Conservation (phyloP, 2,888 invertebrate genomes). For the Xanthorhoe designata region DNA sequence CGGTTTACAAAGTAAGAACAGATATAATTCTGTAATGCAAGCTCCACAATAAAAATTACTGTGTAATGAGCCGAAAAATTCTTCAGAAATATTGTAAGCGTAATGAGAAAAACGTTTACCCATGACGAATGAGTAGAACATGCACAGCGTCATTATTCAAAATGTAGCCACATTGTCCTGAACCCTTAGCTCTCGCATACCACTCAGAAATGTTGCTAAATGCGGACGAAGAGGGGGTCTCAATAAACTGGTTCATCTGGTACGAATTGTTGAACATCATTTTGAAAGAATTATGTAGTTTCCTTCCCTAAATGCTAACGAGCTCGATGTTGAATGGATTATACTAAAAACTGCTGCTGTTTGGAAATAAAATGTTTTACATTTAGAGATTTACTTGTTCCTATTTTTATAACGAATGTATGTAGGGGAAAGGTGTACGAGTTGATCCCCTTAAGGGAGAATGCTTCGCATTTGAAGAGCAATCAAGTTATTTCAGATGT, state of each 20-base stretch:
- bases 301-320: constrained; percentile 51
- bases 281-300: constrained; percentile 68
- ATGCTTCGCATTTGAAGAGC: too few relatives aligned
- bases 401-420: too few relatives aligned
- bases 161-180: constrained; percentile 59
- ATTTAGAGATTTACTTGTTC: background rate
- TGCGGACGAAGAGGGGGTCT: constrained; percentile 47
- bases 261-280: constrained; percentile 68
- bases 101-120: constrained; percentile 76
- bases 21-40: background rate
- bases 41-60: background rate
- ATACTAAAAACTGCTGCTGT: constrained; percentile 1
- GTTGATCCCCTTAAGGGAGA: too few relatives aligned
- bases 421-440: too few relatives aligned
- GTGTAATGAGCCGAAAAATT: constrained; percentile 9
- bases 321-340: constrained; percentile 41
- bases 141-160: constrained; percentile 72
- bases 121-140: constrained; percentile 68
- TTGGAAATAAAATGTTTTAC: background rate
- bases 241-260: constrained; percentile 57
- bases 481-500: too few relatives aligned
- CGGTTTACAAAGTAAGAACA: background rate
- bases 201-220: constrained; percentile 7
- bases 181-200: constrained; percentile 43
- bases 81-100: constrained; percentile 30